Evolutionary conservation across 2,113 vertebrate genomes (phyloP).

Genomic region (Mobula hypostoma): DNA sequence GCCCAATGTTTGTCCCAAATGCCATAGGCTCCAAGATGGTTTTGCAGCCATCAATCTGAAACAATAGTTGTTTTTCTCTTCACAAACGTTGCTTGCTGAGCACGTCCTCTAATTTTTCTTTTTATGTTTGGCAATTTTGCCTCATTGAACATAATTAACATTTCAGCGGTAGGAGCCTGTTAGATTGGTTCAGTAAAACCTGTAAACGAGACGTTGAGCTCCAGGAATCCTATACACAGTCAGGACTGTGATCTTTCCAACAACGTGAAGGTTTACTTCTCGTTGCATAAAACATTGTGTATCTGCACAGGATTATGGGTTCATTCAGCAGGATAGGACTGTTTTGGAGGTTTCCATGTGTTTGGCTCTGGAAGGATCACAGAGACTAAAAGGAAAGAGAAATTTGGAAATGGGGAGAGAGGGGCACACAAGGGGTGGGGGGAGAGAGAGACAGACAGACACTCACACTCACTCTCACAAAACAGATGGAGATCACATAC

Average conservation of each 20-base stretch:
- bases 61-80: too few relatives aligned
- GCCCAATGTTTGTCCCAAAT: too few relatives aligned
- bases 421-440: too few relatives aligned
- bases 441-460: too few relatives aligned
- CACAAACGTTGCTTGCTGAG: too few relatives aligned
- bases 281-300: background rate
- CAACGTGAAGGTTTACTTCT: background rate
- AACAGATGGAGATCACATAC: background rate
- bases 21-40: too few relatives aligned
- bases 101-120: too few relatives aligned
- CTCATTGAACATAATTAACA: background rate
- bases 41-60: too few relatives aligned
- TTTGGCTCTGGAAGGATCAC: background rate
- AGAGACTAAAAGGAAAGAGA: background rate
- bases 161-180: background rate
- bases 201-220: background rate
- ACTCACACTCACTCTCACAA: background rate
- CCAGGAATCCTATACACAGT: background rate
- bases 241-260: background rate
- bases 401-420: too few relatives aligned
- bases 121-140: too few relatives aligned
- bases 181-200: background rate
- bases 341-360: background rate
- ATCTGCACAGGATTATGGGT: background rate
- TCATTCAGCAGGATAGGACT: background rate